Evolutionary conservation across 37 sponge, comb jelly and placozoan genomes (phyloP), one percentile per base, ranked within the genome.

Genomic region (Crambe crambe): DNA sequence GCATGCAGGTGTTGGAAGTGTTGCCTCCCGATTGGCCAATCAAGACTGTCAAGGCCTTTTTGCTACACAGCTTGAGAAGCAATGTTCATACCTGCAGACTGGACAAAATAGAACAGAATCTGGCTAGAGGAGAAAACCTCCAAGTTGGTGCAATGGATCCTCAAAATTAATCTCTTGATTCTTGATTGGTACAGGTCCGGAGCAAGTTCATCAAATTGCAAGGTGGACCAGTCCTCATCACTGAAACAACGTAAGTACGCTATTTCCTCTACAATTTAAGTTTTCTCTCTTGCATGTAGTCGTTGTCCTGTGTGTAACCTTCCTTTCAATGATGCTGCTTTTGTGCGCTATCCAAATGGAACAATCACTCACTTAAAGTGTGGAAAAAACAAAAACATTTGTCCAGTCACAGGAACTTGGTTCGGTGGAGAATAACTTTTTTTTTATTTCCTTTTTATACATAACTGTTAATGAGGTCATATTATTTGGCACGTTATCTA

Each of bases 301-400:
- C 35, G 59, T 18, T 95, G 96, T 74, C 94, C 91, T 15, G 83
- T 93, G n/a, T 95, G 96, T 37, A 81, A 78, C 21, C 79, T 77
- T 3, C 85, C 89, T 0, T 87, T 95, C 78, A 84, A 81, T 54
- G 96, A 95, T 70, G 84, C 96, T 21, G 83, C 90, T 27, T 90
- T 95, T 77, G 96, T 95, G 15, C 81, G 96, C 44, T 95, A 95
- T 56, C 96, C 96, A 0, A 95, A 95, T 65, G 94, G 90, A 21
- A 72, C 83, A 0, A 61, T 89, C 3, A 89, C 94, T 26, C 96
- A 95, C 68, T 69, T 93, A 38, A 86, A 86, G 61, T 95, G 96
- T 78, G 81, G 84, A 22, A 80, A 84, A 26, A 89, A 89, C 47
- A 92, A 89, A 70, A 82, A 60, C 15, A 82, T 95, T 26, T 95